Evolutionary conservation across 2,113 vertebrate species (phyloP), one percentile per base, ranked within the genome.

Genomic region (Orthochromis indermauri): DNA sequence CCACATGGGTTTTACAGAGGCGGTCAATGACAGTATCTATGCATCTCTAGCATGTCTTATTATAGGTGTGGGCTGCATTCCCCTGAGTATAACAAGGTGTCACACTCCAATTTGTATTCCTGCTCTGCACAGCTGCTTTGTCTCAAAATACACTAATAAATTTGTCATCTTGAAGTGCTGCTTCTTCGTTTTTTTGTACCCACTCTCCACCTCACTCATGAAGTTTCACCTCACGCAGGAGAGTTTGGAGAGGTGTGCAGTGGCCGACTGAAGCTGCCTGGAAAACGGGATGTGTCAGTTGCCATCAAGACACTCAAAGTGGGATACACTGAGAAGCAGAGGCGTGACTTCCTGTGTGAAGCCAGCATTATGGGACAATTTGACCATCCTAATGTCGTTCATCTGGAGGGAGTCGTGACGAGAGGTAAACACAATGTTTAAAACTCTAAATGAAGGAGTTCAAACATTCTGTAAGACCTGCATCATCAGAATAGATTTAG

Each of bases 331-430:
- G 98, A 99, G 90, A 99, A 99, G 92, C 99, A 99, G 85, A 97
- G 98, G 88, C 96, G 98, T 92, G 99, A 99, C 94, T 99, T 99
- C 93, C 95, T 99, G 28, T 99, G 98, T 79, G 99, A 99, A 95
- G 98, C 99, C 55, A 99, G 98, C 96, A 99, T 99, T 88, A 99
- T 99, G 98, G 99, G 98, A 2, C 99, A 99, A 91, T 99, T 99
- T 83, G 98, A 99, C 94, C 98, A 99, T 88, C 99, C 99, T 31
- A 99, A 99, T 1, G 98, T 99, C 31, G 98, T 99, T 86, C 99
- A 99, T 86, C 97, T 99, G 87, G 99, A 99, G 95, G 99, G 99
- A 19, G 98, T 99, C 0, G 99, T 99, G 85, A 99, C 99, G 13
- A 97, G 98, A 97, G 99, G 99, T 99, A 96, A 96, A 89, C 42